Percentiles rank a stretch among this genome's conserved stretches.
phyloP scores from a whole-genome alignment of 2,797 vertebrate genomes.

The Hydrophis major region DNA sequence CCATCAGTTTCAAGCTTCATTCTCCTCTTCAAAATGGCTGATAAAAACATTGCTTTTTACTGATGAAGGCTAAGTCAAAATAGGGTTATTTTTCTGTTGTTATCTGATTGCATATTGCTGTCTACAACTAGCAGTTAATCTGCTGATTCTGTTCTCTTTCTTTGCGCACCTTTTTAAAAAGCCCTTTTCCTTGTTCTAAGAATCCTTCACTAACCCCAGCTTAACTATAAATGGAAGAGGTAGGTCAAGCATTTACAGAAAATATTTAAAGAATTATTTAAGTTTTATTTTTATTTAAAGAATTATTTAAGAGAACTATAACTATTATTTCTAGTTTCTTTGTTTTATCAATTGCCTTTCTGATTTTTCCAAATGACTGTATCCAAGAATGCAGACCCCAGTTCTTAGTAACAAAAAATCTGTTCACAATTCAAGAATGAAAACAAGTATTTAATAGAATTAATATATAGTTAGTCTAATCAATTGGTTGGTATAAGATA shows the following conservation, averaged over 20 bases:
- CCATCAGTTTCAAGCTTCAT: background rate
- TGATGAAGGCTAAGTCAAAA: background rate
- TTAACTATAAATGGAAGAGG: background rate
- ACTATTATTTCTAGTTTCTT: background rate
- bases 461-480: background rate
- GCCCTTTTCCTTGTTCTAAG: background rate
- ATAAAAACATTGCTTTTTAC: background rate
- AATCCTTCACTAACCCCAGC: background rate
- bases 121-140: background rate
- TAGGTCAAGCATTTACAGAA: background rate
- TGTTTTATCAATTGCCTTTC: background rate
- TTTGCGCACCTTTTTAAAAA: background rate
- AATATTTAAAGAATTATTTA: background rate
- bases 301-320: background rate
- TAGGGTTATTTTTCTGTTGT: background rate
- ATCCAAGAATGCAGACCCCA: background rate
- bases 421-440: background rate
- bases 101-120: background rate
- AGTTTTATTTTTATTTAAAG: too few species aligned
- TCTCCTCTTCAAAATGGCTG: background rate
- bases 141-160: background rate
- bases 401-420: background rate
- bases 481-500: background rate
- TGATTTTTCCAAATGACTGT: background rate
- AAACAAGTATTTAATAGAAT: background rate